Evolutionary conservation across 1,140 invertebrate species (phyloP).

Genomic region (Daktulosphaira vitifoliae): DNA sequence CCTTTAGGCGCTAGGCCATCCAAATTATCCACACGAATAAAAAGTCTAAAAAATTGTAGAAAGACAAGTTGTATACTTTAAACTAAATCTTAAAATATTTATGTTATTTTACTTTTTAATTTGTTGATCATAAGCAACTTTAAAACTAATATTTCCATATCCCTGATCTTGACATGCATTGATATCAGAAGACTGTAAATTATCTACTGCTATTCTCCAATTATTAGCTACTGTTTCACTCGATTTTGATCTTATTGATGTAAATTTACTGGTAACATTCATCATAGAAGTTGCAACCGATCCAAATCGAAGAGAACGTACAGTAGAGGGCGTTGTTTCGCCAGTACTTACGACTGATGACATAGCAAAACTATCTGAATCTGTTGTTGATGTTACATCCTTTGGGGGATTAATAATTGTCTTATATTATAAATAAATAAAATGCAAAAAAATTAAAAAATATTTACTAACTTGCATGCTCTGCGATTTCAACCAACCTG

Average conservation of each 20-base stretch:
- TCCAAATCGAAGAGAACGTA: constrained; percentile 8
- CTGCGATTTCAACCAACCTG: constrained; percentile 35
- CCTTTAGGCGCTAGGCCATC: constrained; percentile 38
- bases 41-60: constrained; percentile 34
- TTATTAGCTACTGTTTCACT: constrained; percentile 6
- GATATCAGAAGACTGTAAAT: not conserved
- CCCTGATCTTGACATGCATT: constrained; percentile 31
- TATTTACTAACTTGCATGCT: constrained; percentile 34
- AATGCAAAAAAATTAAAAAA: no score
- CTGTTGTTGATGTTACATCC: constrained; percentile 16
- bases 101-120: constrained; percentile 31
- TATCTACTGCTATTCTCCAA: constrained; percentile 19
- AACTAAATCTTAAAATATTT: no score
- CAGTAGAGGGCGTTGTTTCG: not conserved
- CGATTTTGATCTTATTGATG: constrained; percentile 25
- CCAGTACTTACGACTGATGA: not conserved
- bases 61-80: not conserved
- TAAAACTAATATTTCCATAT: constrained; percentile 31
- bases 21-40: constrained; percentile 36
- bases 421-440: not conserved
- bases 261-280: constrained; percentile 16
- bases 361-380: constrained; percentile 11
- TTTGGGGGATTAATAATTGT: not conserved
- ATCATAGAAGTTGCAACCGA: constrained; percentile 16
- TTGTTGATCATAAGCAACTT: constrained; percentile 30